Base-by-base conservation (phyloP, 2,113 vertebrate genomes). In the Tinamus guttatus region DNA sequence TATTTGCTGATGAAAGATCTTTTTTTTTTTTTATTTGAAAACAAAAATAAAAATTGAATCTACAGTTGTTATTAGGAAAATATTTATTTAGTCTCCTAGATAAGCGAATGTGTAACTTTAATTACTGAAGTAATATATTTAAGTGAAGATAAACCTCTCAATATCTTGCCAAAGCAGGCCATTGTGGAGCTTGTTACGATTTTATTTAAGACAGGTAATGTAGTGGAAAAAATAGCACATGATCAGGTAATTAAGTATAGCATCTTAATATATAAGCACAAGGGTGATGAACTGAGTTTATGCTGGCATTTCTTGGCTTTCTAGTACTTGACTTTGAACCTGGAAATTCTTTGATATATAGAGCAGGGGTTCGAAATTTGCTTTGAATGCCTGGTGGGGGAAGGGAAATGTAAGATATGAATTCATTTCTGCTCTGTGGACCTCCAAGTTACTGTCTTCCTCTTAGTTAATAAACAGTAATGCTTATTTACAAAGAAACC, bases 301-400 rank as follows among this genome's bases (percentile, higher is more conserved):
- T 64, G 74, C 60, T 86, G 75, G 19, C 60, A 30, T 83, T 95
- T 91, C 82, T 75, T 90, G 76, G 74, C 85, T 96, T 82, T 85
- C 64, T 81, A 85, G 67, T 81, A 51, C 30, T 92, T 94, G 82
- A 38, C 79, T 91, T 90, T 93, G 87, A 94, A 93, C 59, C 73
- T 56, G 75, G 56, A 71, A 74, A 38, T 75, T 81, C 68, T 90
- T 94, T 95, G 93, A 94, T 94, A 78, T 58, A 30, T 62, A 68
- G 43, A 43, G 79, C 54, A 63, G 64, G 79, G 78, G 75, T 75
- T 71, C 30, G 68, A 65, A 52, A 51, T 84, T 68, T 56, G 32
- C 86, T 89, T 91, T 94, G 45, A 18, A 6, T 81, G 30, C 81
- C 81, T 93, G 59, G 41, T 86, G 45, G 59, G 36, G 19, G 49